Conservation (phyloP, 2,797 vertebrate genomes). For the Urocyon cinereoargenteus region DNA sequence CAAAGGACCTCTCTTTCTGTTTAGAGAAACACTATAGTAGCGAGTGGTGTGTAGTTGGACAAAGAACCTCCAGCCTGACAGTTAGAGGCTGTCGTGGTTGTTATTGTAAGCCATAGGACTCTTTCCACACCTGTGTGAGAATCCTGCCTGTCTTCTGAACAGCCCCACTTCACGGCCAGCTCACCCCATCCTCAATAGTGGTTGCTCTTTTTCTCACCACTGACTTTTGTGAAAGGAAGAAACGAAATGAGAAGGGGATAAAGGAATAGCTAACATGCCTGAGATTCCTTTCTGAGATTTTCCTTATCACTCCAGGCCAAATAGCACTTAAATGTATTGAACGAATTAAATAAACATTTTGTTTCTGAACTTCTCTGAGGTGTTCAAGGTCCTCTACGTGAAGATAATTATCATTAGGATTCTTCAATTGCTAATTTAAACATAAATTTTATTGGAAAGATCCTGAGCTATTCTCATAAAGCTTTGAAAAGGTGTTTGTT, state of each 20-base stretch:
- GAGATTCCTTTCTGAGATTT: constrained; percentile 50
- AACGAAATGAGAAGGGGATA: constrained; percentile 29
- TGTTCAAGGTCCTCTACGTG: background rate
- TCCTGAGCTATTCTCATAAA: background rate
- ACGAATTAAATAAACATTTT: constrained; percentile 28
- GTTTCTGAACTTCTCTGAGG: constrained; percentile 12
- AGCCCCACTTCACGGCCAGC: background rate
- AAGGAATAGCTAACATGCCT: constrained; percentile 30
- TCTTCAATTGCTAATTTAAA: constrained; percentile 46
- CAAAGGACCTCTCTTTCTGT: background rate
- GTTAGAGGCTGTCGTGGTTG: background rate
- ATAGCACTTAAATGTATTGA: constrained; percentile 25
- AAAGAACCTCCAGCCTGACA: background rate
- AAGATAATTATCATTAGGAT: background rate
- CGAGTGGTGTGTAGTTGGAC: background rate
- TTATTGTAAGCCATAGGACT: constrained; percentile 19
- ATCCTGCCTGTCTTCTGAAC: constrained; percentile 9
- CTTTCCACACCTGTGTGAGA: constrained; percentile 18
- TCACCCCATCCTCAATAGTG: background rate
- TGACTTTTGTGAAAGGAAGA: constrained; percentile 55
- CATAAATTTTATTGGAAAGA: constrained; percentile 44
- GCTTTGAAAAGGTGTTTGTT: background rate
- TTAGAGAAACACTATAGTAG: background rate
- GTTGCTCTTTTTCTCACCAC: background rate
- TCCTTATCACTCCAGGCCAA: background rate